Evolutionary conservation across 2,113 vertebrate species (phyloP).

Genomic region (Siniperca chuatsi): DNA sequence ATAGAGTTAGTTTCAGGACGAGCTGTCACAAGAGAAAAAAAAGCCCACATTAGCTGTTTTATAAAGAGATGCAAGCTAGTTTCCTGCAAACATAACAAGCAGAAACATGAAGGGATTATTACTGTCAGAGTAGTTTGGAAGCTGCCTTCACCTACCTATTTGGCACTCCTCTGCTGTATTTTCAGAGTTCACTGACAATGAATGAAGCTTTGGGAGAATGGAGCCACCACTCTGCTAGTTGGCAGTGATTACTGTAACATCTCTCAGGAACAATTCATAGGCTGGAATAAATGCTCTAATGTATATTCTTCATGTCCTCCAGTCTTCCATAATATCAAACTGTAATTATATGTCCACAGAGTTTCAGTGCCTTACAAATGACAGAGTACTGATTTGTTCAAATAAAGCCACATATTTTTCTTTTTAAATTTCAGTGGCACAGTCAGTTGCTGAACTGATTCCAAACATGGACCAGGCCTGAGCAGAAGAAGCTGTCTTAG

Average conservation of each 20-base stretch:
- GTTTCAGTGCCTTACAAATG: background rate
- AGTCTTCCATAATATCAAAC: background rate
- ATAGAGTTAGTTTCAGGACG: background rate
- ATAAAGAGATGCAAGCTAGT: background rate
- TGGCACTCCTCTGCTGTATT: slow-evolving; percentile 15
- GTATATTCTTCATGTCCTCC: background rate
- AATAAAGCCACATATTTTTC: background rate
- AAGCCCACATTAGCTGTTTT: background rate
- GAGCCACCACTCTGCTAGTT: background rate
- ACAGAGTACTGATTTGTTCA: background rate
- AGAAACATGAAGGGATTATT: slow-evolving; percentile 17
- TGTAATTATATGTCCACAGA: slow-evolving; percentile 3
- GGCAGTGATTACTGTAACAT: background rate
- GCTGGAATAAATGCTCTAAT: background rate
- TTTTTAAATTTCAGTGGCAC: background rate
- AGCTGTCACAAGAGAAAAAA: background rate
- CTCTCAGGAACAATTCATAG: background rate
- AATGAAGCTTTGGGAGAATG: slow-evolving; percentile 12
- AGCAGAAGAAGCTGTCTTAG: background rate
- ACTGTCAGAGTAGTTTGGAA: slow-evolving; percentile 21
- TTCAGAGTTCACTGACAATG: slow-evolving; percentile 14
- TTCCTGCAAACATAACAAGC: slow-evolving; percentile 20
- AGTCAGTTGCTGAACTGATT: background rate
- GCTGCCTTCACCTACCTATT: slow-evolving; percentile 15
- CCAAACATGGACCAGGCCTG: background rate